A percentile compares a stretch with the other conserved stretches of the same genome.
Conservation (phyloP, 2,797 vertebrate genomes). For the Gila robusta region DNA sequence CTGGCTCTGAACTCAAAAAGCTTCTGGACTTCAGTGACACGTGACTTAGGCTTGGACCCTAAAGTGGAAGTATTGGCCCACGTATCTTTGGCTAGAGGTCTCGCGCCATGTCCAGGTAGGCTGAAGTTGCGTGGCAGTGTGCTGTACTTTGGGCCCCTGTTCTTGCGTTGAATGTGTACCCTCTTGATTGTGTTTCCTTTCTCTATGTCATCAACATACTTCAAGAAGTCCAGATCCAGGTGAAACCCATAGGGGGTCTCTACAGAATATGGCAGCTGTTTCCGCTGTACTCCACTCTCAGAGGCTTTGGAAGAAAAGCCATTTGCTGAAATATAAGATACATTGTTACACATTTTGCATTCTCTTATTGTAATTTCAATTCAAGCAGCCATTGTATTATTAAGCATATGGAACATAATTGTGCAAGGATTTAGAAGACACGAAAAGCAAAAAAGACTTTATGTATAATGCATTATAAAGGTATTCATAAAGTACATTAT, state of each 20-base stretch:
- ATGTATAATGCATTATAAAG: no score
- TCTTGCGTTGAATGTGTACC: constrained; percentile 91
- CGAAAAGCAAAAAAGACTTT: constrained; percentile 61
- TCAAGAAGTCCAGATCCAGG: constrained; percentile 96
- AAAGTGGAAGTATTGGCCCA: constrained; percentile 85
- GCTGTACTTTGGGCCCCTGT: constrained; percentile 94
- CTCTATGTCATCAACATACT: constrained; percentile 98
- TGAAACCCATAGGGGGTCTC: constrained; percentile 98
- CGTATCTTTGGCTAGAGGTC: constrained; percentile 77
- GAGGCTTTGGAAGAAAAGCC: constrained; percentile 79
- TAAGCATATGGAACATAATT: constrained; percentile 63
- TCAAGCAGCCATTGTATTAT: constrained; percentile 54
- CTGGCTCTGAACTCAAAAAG: constrained; percentile 72
- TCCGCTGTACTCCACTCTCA: constrained; percentile 83
- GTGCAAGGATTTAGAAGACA: constrained; percentile 70
- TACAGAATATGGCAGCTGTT: constrained; percentile 93
- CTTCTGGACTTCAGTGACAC: constrained; percentile 84
- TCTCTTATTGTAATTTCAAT: constrained; percentile 50
- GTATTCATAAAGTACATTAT: no score
- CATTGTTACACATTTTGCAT: constrained; percentile 23
- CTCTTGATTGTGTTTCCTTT: constrained; percentile 97
- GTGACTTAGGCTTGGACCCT: constrained; percentile 82
- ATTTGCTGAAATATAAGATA: constrained; percentile 78
- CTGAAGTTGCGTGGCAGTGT: constrained; percentile 97
- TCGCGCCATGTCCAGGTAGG: constrained; percentile 85